A percentile compares a stretch with the other conserved stretches of the same genome.
Conservation (phyloP, 2,797 vertebrate species). For the Rhyacichthys aspro region DNA sequence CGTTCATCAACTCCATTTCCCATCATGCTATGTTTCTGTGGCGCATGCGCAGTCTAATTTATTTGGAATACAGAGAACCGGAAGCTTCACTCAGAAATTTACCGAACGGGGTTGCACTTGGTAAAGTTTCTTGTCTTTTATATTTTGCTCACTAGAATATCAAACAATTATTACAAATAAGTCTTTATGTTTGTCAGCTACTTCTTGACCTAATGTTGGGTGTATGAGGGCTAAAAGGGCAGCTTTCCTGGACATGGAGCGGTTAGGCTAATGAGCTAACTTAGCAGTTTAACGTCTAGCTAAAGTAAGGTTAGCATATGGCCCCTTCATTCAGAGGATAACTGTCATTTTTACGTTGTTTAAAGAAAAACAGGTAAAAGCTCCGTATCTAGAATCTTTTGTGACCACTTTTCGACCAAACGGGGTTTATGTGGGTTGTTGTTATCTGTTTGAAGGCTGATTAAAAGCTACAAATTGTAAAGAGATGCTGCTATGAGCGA, state of each 20-base stretch:
- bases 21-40: slow-evolving; percentile 18
- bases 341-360: not conserved
- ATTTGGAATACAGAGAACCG: slow-evolving; percentile 74
- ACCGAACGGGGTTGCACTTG: slow-evolving; percentile 69
- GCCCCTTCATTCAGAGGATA: slow-evolving; percentile 63
- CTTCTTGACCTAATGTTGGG: not conserved
- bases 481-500: slow-evolving; percentile 34
- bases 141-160: slow-evolving; percentile 17
- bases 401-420: not conserved
- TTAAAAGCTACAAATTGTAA: not conserved
- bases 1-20: slow-evolving; percentile 75
- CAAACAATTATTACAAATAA: slow-evolving; percentile 2
- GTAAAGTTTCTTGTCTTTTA: slow-evolving; percentile 65
- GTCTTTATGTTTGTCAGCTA: not conserved
- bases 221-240: not conserved
- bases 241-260: slow-evolving; percentile 17
- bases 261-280: slow-evolving; percentile 51
- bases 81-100: slow-evolving; percentile 72
- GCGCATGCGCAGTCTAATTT: slow-evolving; percentile 66
- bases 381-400: rapidly evolving
- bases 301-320: slow-evolving; percentile 60
- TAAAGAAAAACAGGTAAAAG: not conserved
- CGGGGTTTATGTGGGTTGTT: not conserved
- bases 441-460: not conserved
- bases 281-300: slow-evolving; percentile 61